Base-by-base conservation (phyloP, 2,797 vertebrate species). In the Gymnoscopelus microlampas region DNA sequence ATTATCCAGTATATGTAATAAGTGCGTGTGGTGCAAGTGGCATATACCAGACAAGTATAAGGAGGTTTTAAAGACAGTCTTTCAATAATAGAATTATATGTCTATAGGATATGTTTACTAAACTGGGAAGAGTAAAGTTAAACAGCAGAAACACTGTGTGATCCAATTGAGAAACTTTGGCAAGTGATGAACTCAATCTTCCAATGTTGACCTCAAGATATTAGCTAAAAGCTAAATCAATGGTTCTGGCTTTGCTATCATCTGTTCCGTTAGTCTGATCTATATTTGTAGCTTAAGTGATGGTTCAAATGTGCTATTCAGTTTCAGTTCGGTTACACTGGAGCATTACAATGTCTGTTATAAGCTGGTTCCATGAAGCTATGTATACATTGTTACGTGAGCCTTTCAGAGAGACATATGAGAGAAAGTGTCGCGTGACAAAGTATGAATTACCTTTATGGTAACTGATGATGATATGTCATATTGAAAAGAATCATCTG, bases 1-100 rank as follows among this genome's bases (percentile, higher is more conserved):
- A 74, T 68, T 81, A 69, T 79, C 88, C 62, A 68, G 61, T 86
- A 71, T 82, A 29, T 75, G 78, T 83, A 68, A 71, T 61, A 72
- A 71, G 32, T 65, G 76, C 71, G 63, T 67, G 63, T 29, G 71
- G 77, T 50, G 66, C 19, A 14, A 60, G 65, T 62, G 78, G 69
- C 63, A 76, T 68, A 76, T 68, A 74, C 26, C 65, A 76, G 55
- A 84, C 68, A 53, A 70, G 54, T 66, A 65, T 14, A 24, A 15
- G 9, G 7, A 39, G 19, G n/a, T 68, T 44, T 7, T 15, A 60
- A 79, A 49, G 61, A 78, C 44, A 44, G 53, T 19, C 56, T 77
- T 75, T 81, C 14, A 59, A 9, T 59, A 14, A 59, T 59, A 59
- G 32, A 39, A 59, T n/a, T 15, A n/a, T 35, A 26, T 29, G 32